A percentile compares a stretch with the other conserved stretches of the same genome.
These are phyloP conservation scores for Zonotrichia albicollis DNA, from an alignment of 2,797 vertebrate genomes.

Conservation along the genomic window DNA sequence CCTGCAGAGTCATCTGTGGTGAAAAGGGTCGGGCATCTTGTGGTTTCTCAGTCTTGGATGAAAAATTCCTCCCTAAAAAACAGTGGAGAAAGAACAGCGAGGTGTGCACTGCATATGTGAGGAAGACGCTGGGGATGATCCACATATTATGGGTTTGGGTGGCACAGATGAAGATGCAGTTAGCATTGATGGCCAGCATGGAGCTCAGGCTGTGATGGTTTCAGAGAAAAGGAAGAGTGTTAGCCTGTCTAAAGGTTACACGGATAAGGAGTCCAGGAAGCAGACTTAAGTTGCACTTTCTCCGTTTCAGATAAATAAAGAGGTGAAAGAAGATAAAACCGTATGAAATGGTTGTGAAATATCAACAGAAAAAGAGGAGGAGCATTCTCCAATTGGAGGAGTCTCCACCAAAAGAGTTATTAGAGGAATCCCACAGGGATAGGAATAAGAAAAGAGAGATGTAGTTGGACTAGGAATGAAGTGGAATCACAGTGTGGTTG, in stretches of 20 bases:
- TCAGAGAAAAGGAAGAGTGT: background rate
- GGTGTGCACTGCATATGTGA: rapidly evolving
- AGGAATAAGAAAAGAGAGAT: background rate
- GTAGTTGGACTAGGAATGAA: background rate
- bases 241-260: background rate
- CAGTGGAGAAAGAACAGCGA: rapidly evolving
- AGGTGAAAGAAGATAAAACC: background rate
- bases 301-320: background rate
- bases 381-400: background rate
- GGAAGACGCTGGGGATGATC: background rate
- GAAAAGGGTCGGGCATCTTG: background rate
- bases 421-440: background rate
- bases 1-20: background rate
- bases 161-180: background rate
- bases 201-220: background rate
- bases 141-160: background rate
- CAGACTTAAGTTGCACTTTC: background rate
- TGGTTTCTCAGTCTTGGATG: background rate
- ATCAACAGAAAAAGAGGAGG: background rate
- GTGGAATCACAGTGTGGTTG: background rate
- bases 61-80: background rate
- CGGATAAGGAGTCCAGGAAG: background rate
- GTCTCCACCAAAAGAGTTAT: background rate
- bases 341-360: background rate
- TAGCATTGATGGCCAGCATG: background rate